phyloP scores from a whole-genome alignment of 2,113 vertebrate species.

The Marmota monax region DNA sequence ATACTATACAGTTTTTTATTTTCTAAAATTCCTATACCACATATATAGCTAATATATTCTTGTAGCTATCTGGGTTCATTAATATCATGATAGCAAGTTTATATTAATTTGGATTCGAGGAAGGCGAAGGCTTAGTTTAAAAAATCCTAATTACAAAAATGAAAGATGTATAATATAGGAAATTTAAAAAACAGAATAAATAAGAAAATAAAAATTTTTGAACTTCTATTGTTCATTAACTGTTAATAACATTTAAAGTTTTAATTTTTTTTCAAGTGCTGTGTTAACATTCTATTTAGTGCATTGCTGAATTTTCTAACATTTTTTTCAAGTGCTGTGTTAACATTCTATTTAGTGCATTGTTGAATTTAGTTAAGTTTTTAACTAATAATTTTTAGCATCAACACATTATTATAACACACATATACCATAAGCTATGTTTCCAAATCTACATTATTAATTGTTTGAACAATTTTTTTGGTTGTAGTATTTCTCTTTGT shows the following conservation, averaged over 20 bases:
- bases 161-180: constrained; percentile 10
- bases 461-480: neutral
- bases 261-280: neutral
- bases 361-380: neutral
- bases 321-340: neutral
- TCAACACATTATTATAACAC: neutral
- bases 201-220: neutral
- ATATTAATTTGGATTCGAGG: constrained; percentile 12
- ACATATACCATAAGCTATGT: neutral
- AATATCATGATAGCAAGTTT: neutral
- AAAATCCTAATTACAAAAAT: neutral
- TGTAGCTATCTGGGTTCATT: neutral
- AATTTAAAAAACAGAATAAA: neutral
- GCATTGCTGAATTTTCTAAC: neutral
- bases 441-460: neutral
- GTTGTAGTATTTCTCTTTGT: neutral
- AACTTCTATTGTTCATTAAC: neutral
- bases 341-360: neutral
- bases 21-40: neutral
- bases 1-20: neutral
- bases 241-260: neutral
- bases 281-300: neutral
- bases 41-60: neutral
- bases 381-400: neutral
- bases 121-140: neutral